phyloP scores from a whole-genome alignment of 1,140 invertebrate genomes.

The Drosophila kepulauana region DNA sequence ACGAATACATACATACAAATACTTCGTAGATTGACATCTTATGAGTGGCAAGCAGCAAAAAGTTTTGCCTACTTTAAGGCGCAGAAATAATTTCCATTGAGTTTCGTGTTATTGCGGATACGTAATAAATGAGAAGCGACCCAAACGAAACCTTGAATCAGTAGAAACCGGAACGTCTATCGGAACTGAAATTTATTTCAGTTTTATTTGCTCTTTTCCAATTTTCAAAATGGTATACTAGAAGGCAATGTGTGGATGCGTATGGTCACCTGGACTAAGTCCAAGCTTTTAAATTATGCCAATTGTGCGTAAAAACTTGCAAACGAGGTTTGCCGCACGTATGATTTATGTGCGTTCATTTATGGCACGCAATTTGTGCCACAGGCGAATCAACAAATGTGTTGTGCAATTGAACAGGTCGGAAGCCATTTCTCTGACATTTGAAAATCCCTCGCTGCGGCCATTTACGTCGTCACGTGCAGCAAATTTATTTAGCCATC shows the following conservation, averaged over 20 bases:
- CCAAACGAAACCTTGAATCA: no score
- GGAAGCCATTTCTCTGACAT: conserved; percentile 26
- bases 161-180: no score
- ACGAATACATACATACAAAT: no score
- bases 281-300: conserved; percentile 28
- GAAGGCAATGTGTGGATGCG: conserved; percentile 2
- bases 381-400: conserved; percentile 65
- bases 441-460: conserved; percentile 28
- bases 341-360: conserved; percentile 73
- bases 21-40: no score
- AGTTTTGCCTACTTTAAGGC: no score
- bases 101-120: no score
- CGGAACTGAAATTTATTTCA: no score
- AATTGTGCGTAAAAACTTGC: conserved; percentile 69
- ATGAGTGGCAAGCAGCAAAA: no score
- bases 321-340: conserved; percentile 58
- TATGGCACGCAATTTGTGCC: conserved; percentile 58
- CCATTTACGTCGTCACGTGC: conserved; percentile 65
- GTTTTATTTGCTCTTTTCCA: no score
- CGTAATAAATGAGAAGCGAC: no score
- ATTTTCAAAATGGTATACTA: not conserved
- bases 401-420: conserved; percentile 50
- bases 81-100: no score
- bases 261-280: conserved; percentile 29
- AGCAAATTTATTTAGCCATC: conserved; percentile 54